Evolutionary conservation across 2,888 invertebrate species (phyloP).

Genomic region (Acronicta psi): DNA sequence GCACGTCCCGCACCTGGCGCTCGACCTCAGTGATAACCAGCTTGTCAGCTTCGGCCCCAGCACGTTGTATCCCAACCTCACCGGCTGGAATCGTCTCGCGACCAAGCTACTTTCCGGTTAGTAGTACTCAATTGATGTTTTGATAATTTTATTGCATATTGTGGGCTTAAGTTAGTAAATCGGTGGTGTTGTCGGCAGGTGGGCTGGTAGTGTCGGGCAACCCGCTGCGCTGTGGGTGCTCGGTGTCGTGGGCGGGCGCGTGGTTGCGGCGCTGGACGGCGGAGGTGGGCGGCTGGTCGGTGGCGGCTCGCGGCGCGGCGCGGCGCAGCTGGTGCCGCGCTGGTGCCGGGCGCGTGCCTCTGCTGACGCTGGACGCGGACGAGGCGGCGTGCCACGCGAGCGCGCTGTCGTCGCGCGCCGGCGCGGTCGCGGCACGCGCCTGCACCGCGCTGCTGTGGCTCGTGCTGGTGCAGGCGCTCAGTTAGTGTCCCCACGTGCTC

Average conservation of each 20-base stretch:
- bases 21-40: slow-evolving; percentile 93
- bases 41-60: slow-evolving; percentile 92
- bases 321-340: slow-evolving; percentile 65
- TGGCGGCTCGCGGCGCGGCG: slow-evolving; percentile 65
- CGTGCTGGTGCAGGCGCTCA: slow-evolving; percentile 49
- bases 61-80: slow-evolving; percentile 93
- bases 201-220: slow-evolving; percentile 94
- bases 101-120: slow-evolving; percentile 94
- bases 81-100: slow-evolving; percentile 94
- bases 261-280: slow-evolving; percentile 95
- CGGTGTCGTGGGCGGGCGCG: slow-evolving; percentile 94
- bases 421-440: slow-evolving; percentile 9
- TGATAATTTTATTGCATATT: background rate
- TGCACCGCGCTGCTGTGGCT: slow-evolving; percentile 49
- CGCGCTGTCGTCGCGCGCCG: slow-evolving; percentile 83
- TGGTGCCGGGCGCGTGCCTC: slow-evolving; percentile 76
- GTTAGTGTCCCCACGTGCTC: slow-evolving; percentile 26
- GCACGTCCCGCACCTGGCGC: slow-evolving; percentile 92
- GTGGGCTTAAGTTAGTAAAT: background rate
- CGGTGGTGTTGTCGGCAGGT: slow-evolving; percentile 83
- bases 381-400: slow-evolving; percentile 94
- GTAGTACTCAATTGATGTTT: slow-evolving; percentile 43
- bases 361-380: slow-evolving; percentile 91
- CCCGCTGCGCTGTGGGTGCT: slow-evolving; percentile 95
- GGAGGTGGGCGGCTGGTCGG: slow-evolving; percentile 92